phyloP scores from a whole-genome alignment of 2,797 vertebrate species.

The Onychomys torridus region DNA sequence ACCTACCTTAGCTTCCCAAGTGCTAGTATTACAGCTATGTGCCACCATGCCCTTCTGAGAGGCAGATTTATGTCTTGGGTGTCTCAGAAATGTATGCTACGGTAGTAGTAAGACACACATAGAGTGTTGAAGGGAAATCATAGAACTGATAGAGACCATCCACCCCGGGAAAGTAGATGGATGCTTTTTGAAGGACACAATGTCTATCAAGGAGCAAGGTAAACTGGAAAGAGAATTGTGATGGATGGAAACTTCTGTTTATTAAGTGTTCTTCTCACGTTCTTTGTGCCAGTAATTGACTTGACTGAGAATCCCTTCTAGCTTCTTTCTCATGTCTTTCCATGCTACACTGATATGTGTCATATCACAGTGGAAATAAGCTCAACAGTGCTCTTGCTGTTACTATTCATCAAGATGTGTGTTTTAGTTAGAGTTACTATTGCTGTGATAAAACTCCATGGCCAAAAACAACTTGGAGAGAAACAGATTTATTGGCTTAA shows the following conservation, averaged over 20 bases:
- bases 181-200: not conserved
- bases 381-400: not conserved
- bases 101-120: not conserved
- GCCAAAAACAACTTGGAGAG: not conserved
- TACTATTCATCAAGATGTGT: not conserved
- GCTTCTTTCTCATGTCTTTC: not conserved
- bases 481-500: not conserved
- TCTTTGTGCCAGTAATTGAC: conserved; percentile 1
- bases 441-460: not conserved
- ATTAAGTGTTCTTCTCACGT: conserved; percentile 11
- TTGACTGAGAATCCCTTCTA: conserved; percentile 52
- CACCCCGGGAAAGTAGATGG: not conserved
- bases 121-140: not conserved
- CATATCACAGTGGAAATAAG: not conserved
- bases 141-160: not conserved
- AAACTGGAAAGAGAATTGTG: conserved; percentile 37
- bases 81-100: conserved; percentile 18
- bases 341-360: not conserved
- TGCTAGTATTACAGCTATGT: not conserved
- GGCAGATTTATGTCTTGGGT: not conserved
- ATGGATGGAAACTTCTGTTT: conserved; percentile 21
- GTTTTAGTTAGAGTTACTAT: not conserved
- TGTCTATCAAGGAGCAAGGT: not conserved
- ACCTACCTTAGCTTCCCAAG: not conserved
- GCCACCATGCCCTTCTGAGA: not conserved